Evolutionary conservation across 92 coral and sea anemone species (phyloP).

Genomic region (Zoanthus sansibaricus): DNA sequence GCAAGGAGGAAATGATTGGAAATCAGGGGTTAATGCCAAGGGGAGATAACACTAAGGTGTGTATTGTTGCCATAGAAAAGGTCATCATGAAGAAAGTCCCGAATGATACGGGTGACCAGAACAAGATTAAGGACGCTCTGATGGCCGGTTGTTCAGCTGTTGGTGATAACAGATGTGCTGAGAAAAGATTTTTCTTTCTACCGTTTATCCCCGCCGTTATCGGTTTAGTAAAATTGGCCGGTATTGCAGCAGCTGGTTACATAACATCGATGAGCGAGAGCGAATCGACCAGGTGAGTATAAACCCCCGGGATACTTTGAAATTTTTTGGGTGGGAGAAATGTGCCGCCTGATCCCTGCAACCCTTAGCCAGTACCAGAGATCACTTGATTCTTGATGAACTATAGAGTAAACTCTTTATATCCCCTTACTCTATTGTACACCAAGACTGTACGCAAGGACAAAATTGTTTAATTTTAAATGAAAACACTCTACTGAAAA

Average conservation of each 20-base stretch:
- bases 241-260: constrained; percentile 17
- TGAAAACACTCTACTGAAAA: too few species aligned
- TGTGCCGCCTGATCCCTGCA: too few species aligned
- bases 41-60: not conserved
- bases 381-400: too few species aligned
- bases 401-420: too few species aligned
- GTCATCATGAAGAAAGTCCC: not conserved
- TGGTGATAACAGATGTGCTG: not conserved
- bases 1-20: not conserved
- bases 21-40: not conserved
- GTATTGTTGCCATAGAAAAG: not conserved
- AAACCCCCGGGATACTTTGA: too few species aligned
- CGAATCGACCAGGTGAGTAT: not conserved
- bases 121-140: not conserved
- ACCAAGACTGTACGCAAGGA: too few species aligned
- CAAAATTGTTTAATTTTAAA: too few species aligned
- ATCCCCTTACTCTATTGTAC: too few species aligned
- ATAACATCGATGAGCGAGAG: not conserved
- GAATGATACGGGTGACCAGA: not conserved
- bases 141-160: not conserved
- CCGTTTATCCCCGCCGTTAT: constrained; percentile 2
- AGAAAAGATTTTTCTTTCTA: not conserved
- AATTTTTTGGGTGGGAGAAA: too few species aligned
- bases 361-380: too few species aligned
- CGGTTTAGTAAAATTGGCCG: not conserved